These are phyloP conservation scores for Drosophila sproati DNA, from an alignment of 1,140 invertebrate species.

Conservation along the genomic window DNA sequence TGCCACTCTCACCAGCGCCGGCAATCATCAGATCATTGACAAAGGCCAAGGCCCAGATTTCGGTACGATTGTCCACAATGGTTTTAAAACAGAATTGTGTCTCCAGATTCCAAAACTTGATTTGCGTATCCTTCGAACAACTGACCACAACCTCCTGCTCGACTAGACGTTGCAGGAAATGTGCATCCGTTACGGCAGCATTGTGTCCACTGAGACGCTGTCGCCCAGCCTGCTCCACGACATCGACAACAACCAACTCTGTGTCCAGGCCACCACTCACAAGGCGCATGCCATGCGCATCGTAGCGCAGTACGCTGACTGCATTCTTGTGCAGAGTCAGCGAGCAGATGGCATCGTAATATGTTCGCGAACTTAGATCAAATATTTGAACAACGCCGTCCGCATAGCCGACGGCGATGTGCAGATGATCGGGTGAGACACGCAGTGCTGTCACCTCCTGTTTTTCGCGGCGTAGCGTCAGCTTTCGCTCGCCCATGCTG, in stretches of 20 bases:
- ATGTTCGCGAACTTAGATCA: conserved; percentile 87
- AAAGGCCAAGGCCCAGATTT: conserved; percentile 94
- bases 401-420: conserved; percentile 95
- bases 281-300: conserved; percentile 85
- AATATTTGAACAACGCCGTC: conserved; percentile 96
- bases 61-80: conserved; percentile 91
- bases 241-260: conserved; percentile 97
- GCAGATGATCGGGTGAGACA: conserved; percentile 89
- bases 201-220: conserved; percentile 97
- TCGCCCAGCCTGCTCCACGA: conserved; percentile 95
- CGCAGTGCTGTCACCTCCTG: conserved; percentile 90
- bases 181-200: conserved; percentile 93
- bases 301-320: conserved; percentile 92
- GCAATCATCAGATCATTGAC: conserved; percentile 93
- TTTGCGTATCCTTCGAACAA: conserved; percentile 96
- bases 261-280: conserved; percentile 88
- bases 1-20: conserved; percentile 92
- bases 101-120: conserved; percentile 99
- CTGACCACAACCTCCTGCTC: conserved; percentile 91
- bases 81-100: conserved; percentile 98
- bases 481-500: conserved; percentile 93
- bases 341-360: conserved; percentile 87
- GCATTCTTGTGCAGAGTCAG: conserved; percentile 96
- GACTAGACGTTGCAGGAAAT: conserved; percentile 89
- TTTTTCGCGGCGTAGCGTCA: conserved; percentile 91